Percentiles rank a stretch among this genome's conserved stretches.
These are phyloP conservation scores for Omphaloscelis lunosa DNA, from an alignment of 2,888 invertebrate genomes.

Conservation along the genomic window DNA sequence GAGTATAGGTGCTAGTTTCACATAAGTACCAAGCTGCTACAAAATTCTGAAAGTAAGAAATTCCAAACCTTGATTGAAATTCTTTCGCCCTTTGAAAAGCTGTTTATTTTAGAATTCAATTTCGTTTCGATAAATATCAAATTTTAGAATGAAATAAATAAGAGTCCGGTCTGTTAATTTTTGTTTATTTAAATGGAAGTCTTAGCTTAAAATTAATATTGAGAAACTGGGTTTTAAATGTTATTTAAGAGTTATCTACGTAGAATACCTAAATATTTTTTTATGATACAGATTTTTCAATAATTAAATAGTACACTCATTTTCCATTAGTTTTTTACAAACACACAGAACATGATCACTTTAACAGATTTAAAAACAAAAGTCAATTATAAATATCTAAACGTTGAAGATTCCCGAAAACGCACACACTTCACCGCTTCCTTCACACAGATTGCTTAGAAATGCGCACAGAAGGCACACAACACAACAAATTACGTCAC, in stretches of 20 bases:
- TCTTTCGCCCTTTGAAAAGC: conserved; percentile 11
- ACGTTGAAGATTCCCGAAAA: background rate
- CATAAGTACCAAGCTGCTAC: background rate
- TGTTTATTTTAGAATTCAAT: conserved; percentile 47
- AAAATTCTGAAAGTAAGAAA: background rate
- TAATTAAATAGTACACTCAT: background rate
- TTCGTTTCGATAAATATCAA: conserved; percentile 39
- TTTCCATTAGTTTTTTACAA: background rate
- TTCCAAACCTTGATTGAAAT: conserved; percentile 42
- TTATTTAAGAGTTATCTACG: background rate
- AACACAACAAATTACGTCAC: conserved; percentile 17
- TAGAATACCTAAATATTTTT: background rate
- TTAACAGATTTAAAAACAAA: background rate
- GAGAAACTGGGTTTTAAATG: background rate
- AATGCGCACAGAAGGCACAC: conserved; percentile 6
- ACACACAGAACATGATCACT: background rate
- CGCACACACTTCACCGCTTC: background rate
- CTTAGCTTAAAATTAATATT: conserved; percentile 11
- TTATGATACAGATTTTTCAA: background rate
- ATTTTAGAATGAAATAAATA: conserved; percentile 15
- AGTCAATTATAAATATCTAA: background rate
- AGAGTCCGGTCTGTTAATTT: conserved; percentile 9
- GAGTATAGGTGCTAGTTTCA: conserved; percentile 27
- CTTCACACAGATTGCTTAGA: conserved; percentile 5
- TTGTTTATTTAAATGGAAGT: conserved; percentile 9